Evolutionary conservation across 2,113 vertebrate species (phyloP).

Genomic region (Macroglossus sobrinus): DNA sequence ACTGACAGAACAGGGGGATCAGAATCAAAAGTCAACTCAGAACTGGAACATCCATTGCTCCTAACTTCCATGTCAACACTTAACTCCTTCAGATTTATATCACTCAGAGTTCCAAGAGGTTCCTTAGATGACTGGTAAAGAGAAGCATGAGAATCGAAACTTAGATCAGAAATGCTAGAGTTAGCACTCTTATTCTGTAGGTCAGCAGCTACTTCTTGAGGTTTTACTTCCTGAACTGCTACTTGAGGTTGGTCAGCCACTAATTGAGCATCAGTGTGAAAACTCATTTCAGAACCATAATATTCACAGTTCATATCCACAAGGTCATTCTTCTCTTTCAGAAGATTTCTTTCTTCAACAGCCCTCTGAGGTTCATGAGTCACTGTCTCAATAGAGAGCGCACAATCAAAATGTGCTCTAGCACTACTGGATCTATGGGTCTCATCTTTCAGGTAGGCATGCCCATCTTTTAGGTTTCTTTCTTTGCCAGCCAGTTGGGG

Average conservation of each 20-base stretch:
- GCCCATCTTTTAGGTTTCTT: conserved; percentile 84
- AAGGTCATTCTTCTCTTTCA: conserved; percentile 84
- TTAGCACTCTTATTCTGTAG: conserved; percentile 86
- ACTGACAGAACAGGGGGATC: conserved; percentile 72
- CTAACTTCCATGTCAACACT: conserved; percentile 86
- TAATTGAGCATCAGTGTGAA: conserved; percentile 66
- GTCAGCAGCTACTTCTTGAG: conserved; percentile 84
- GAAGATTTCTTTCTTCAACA: conserved; percentile 77
- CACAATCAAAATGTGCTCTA: conserved; percentile 58
- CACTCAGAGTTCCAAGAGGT: conserved; percentile 71
- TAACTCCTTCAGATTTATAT: conserved; percentile 85
- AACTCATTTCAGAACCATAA: conserved; percentile 78
- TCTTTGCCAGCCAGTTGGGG: conserved; percentile 75
- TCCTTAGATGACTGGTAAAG: conserved; percentile 75
- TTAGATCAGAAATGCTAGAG: conserved; percentile 83
- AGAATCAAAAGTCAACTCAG: conserved; percentile 79
- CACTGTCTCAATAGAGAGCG: conserved; percentile 67
- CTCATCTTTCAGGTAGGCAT: conserved; percentile 82
- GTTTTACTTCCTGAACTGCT: conserved; percentile 78
- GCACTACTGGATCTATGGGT: conserved; percentile 82
- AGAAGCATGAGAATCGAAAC: conserved; percentile 87
- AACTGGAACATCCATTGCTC: conserved; percentile 70
- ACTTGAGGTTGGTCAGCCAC: conserved; percentile 72
- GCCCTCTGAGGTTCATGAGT: conserved; percentile 71
- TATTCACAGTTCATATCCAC: conserved; percentile 84